These are phyloP conservation scores for Champsocephalus gunnari DNA, from an alignment of 2,797 vertebrate species.

Conservation along the genomic window DNA sequence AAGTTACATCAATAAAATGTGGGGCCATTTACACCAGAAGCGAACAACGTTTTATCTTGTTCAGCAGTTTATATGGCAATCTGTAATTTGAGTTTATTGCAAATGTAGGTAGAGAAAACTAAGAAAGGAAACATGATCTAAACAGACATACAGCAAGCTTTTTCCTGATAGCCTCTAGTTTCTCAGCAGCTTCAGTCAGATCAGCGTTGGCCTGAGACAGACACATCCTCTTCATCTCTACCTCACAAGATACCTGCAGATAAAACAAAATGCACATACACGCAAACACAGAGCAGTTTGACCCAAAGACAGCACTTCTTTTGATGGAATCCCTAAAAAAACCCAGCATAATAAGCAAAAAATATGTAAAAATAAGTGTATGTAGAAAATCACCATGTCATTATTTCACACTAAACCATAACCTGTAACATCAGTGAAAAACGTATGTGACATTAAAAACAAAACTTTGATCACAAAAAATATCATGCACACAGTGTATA, in stretches of 20 bases:
- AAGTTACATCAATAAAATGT: background rate
- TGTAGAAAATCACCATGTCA: background rate
- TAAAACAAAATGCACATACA: slow-evolving; percentile 13
- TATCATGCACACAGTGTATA: background rate
- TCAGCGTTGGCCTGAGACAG: slow-evolving; percentile 85
- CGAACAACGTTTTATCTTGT: background rate
- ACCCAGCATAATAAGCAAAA: too few species aligned
- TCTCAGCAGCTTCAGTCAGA: slow-evolving; percentile 85
- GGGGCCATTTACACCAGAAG: background rate
- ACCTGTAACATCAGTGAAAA: background rate
- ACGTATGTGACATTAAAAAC: too few species aligned
- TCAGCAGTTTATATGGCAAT: background rate
- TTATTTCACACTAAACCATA: background rate
- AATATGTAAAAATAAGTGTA: background rate
- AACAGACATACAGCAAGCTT: slow-evolving; percentile 80
- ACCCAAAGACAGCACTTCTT: background rate
- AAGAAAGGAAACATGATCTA: background rate
- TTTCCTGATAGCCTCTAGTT: slow-evolving; percentile 83
- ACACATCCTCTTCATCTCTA: slow-evolving; percentile 84
- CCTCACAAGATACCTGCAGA: slow-evolving; percentile 81
- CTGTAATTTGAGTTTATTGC: background rate
- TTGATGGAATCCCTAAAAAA: background rate
- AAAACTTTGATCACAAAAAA: background rate
- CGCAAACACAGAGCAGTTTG: slow-evolving; percentile 5
- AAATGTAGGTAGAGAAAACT: background rate